Evolutionary conservation across 2,888 invertebrate genomes (phyloP).

Genomic region (Acheta domesticus): DNA sequence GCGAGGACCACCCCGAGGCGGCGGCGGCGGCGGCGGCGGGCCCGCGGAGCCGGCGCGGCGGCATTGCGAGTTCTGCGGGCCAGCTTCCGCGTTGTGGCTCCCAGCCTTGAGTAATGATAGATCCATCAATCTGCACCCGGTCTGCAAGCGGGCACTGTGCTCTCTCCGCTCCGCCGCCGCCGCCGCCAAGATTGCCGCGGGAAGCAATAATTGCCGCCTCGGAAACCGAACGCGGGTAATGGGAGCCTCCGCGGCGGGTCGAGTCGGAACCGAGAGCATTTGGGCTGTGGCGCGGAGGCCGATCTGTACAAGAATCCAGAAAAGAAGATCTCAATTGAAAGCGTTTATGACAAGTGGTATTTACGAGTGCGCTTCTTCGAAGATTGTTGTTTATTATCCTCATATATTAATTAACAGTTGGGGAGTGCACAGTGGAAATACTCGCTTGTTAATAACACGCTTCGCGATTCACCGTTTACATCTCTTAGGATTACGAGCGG

Average conservation of each 20-base stretch:
- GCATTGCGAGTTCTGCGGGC: too few species aligned
- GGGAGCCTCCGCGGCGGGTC: background rate
- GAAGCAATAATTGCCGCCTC: background rate
- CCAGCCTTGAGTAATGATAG: conserved; percentile 1
- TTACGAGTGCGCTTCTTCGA: background rate
- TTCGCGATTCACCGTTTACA: background rate
- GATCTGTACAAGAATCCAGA: conserved; percentile 3
- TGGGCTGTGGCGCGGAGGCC: background rate
- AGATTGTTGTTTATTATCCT: background rate
- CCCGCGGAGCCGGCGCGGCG: too few species aligned
- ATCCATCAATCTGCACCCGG: background rate
- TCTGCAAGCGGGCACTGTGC: background rate
- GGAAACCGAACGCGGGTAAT: background rate
- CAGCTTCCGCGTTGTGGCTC: background rate
- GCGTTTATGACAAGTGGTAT: conserved; percentile 18
- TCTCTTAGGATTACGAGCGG: background rate
- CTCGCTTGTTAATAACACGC: conserved; percentile 18
- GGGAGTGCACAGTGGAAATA: background rate
- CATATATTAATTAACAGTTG: conserved; percentile 2
- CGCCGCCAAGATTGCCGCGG: background rate
- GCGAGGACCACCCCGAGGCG: background rate
- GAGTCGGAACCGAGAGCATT: background rate
- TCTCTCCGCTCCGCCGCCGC: background rate
- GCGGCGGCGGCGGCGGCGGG: too few species aligned
- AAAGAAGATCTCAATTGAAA: conserved; percentile 10